Evolutionary conservation across 1,140 invertebrate genomes (phyloP).

Genomic region (Atopsyche davidsoni): DNA sequence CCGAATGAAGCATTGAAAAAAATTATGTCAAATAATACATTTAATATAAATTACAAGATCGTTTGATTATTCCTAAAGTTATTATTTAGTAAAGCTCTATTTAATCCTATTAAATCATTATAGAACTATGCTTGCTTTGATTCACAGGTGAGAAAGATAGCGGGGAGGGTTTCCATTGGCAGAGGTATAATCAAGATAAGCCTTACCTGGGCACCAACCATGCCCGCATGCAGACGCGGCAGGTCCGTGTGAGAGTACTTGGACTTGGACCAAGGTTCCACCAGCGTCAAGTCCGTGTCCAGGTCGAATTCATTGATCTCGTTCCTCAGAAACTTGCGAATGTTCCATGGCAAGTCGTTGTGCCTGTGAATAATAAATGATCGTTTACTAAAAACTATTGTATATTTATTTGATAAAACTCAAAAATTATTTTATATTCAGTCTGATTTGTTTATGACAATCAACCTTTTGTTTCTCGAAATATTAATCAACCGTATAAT

Average conservation of each 20-base stretch:
- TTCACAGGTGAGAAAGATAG: too few species aligned
- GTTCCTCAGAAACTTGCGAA: conserved; percentile 70
- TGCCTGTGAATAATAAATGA: conserved; percentile 53
- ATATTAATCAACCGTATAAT: too few species aligned
- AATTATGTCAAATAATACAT: too few species aligned
- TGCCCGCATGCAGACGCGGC: conserved; percentile 62
- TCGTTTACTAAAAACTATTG: conserved; percentile 6
- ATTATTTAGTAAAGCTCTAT: too few species aligned
- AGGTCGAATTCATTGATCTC: conserved; percentile 68
- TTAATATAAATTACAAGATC: too few species aligned
- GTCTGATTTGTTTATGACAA: too few species aligned
- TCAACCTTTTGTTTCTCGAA: too few species aligned
- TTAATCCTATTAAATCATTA: too few species aligned
- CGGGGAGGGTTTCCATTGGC: too few species aligned
- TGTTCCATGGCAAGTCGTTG: conserved; percentile 83
- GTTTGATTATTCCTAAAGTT: too few species aligned
- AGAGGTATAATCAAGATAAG: background rate
- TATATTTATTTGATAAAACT: background rate
- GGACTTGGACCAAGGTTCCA: conserved; percentile 69
- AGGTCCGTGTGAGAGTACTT: conserved; percentile 75
- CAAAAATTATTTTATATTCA: background rate
- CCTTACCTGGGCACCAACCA: conserved; percentile 68
- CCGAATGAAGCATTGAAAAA: too few species aligned
- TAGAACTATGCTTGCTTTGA: too few species aligned
- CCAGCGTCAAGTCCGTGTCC: conserved; percentile 59